These are phyloP conservation scores for Phoebastria nigripes DNA, from an alignment of 2,797 vertebrate genomes.

Conservation along the genomic window DNA sequence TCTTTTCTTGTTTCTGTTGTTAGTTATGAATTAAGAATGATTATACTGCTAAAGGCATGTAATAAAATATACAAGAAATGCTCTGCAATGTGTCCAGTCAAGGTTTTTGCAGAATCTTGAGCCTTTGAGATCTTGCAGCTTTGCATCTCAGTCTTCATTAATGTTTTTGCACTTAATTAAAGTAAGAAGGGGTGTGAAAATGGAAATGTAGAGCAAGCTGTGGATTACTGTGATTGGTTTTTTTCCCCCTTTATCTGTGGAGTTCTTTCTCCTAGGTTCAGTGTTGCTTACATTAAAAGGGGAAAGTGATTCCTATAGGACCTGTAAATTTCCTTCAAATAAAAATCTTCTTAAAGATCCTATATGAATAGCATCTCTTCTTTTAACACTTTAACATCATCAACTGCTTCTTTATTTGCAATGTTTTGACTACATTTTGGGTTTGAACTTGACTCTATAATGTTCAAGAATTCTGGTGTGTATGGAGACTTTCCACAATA, in stretches of 20 bases:
- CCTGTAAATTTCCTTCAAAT: background rate
- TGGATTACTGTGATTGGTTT: background rate
- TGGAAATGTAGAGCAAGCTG: background rate
- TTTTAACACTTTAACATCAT: background rate
- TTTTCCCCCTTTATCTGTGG: background rate
- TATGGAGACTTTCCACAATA: background rate
- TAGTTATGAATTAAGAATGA: background rate
- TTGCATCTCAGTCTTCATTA: background rate
- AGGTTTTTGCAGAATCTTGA: background rate
- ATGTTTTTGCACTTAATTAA: background rate
- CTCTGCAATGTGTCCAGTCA: background rate
- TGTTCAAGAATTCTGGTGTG: background rate
- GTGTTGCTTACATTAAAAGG: background rate
- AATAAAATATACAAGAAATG: background rate
- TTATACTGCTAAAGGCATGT: background rate
- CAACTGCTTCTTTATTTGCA: background rate
- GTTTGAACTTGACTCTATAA: background rate
- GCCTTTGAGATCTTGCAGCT: background rate
- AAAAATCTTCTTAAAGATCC: background rate
- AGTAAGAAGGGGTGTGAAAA: background rate
- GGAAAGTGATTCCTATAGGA: background rate
- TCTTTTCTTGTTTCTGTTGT: background rate
- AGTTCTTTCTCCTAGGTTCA: background rate
- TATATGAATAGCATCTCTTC: background rate
- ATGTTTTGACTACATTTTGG: background rate